These are phyloP conservation scores for Camponotus pennsylvanicus DNA, from an alignment of 1,140 invertebrate species.

Conservation along the genomic window DNA sequence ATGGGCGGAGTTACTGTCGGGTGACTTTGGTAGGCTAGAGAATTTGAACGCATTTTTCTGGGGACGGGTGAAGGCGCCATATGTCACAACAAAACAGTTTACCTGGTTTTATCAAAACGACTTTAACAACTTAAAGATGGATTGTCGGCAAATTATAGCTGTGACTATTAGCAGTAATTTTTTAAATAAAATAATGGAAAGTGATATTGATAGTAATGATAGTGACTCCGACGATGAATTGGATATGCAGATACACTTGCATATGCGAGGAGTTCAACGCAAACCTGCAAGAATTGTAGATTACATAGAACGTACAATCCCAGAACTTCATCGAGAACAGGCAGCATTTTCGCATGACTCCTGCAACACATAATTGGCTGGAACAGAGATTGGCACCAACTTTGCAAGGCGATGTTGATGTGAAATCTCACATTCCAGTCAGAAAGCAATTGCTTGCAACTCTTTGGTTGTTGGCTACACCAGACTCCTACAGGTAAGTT, in stretches of 20 bases:
- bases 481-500: constrained; percentile 3
- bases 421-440: background rate
- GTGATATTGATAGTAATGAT: background rate
- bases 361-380: background rate
- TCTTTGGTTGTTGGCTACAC: background rate
- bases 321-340: background rate
- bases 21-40: too few relatives aligned
- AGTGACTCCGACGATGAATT: background rate
- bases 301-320: background rate
- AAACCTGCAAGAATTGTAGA: background rate
- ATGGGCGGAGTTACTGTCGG: too few relatives aligned
- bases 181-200: too few relatives aligned
- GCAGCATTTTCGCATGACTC: background rate
- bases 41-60: too few relatives aligned
- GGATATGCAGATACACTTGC: background rate
- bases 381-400: constrained; percentile 13
- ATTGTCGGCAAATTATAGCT: too few relatives aligned
- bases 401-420: constrained; percentile 1
- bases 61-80: too few relatives aligned
- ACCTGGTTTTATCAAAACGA: too few relatives aligned
- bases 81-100: too few relatives aligned
- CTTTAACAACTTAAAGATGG: too few relatives aligned
- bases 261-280: background rate
- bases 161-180: too few relatives aligned
- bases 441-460: constrained; percentile 1